Base-by-base conservation (phyloP, 1,140 invertebrate genomes). In the Drosophila nikananu region DNA sequence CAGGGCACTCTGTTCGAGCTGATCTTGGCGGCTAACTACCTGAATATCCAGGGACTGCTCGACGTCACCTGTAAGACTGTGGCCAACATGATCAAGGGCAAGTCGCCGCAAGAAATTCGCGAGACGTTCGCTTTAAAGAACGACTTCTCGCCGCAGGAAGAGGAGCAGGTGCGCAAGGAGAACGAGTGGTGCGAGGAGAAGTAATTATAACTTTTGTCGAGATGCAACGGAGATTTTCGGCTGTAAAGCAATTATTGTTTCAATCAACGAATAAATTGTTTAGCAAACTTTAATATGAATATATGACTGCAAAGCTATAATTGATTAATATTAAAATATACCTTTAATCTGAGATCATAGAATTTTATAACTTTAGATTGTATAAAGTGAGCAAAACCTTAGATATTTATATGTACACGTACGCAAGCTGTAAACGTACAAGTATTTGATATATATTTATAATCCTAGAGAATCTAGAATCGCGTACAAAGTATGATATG, bases 121-220 rank as follows among this genome's bases (percentile, higher is more conserved):
- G 99, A 99, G 93, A 99, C 98, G 0, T 99, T 99, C 92, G 99
- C 99, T 92, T 99, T 99, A 77, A 99, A 99, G 93, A 99, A 99
- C 94, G 99, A 99, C 93, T 99, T 99, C 83, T 97, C 98, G 12
- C 96, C 97, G 25, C 97, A 99, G 91, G 98, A 99, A 93, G 98
- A 98, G 91, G 97, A 98, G 89, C 98, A 99, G 94, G 98, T 98
- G 6, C 96, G 98, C 68, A 99, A 99, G 92, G 98, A 99, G 92
- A 99, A 99, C 93, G 98, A 99, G 92, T 99, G 98, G 98, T 99
- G 98, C 94, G 98, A 99, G 93, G 97, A 98, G 81, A 98, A 98
- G 91, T 98, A 95, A 54, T 39, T 9, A 4, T 1, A 62, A 25
- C 17, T 10, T 32, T 32, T 2, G 13, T 12, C 30, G 0, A 25